phyloP scores from a whole-genome alignment of 2,797 vertebrate species.

The Sebastes kiyomatsui region DNA sequence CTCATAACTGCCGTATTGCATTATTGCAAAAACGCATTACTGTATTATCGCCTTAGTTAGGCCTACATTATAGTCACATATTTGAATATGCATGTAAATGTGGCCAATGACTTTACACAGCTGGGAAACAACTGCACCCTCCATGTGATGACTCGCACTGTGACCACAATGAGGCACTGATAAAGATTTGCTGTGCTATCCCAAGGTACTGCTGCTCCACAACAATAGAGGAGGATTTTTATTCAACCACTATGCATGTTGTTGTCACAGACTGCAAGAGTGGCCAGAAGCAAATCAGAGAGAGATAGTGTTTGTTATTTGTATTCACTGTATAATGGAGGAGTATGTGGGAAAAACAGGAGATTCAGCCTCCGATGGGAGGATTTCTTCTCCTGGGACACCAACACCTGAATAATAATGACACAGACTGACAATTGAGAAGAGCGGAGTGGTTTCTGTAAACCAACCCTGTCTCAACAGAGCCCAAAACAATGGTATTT shows the following conservation, averaged over 20 bases:
- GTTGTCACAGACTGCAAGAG: slow-evolving; percentile 41
- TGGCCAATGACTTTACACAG: not conserved
- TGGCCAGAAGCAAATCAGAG: slow-evolving; percentile 33
- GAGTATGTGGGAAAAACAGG: slow-evolving; percentile 32
- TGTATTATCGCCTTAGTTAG: not conserved
- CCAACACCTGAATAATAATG: slow-evolving; percentile 66
- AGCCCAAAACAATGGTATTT: slow-evolving; percentile 50
- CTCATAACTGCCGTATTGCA: not conserved
- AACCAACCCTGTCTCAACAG: slow-evolving; percentile 51
- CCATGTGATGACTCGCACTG: slow-evolving; percentile 3
- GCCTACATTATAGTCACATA: not conserved
- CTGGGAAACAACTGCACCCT: not conserved
- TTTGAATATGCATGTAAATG: slow-evolving; percentile 14
- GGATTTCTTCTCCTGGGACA: slow-evolving; percentile 54
- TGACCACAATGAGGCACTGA: slow-evolving; percentile 11
- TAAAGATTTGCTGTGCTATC: slow-evolving; percentile 13
- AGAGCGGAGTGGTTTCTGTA: slow-evolving; percentile 47
- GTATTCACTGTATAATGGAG: slow-evolving; percentile 56
- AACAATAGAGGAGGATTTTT: slow-evolving; percentile 40
- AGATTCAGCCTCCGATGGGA: slow-evolving; percentile 43
- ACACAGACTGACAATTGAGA: slow-evolving; percentile 53
- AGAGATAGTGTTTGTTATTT: slow-evolving; percentile 32
- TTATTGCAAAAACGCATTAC: not conserved
- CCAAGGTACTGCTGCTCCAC: not conserved
- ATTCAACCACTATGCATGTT: slow-evolving; percentile 42